Evolutionary conservation across 2,113 vertebrate species (phyloP), one percentile per base, ranked within the genome.

Genomic region (Aspiorhynchus laticeps): DNA sequence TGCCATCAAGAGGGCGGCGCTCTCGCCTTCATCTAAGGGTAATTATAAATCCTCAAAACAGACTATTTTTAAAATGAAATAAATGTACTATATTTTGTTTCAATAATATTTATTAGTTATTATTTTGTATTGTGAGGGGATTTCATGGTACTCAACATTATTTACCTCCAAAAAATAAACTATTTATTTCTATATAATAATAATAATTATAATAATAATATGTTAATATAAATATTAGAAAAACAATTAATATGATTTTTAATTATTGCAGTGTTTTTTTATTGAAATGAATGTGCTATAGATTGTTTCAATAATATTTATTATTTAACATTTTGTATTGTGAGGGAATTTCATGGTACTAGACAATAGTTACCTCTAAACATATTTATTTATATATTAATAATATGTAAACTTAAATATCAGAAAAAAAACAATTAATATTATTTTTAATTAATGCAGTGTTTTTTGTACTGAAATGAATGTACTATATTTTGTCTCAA

Each of bases 21-120:
- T 99, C 51, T 98, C 97, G 5, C 93, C 98, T 0, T 94, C 95
- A n/a, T 99, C 98, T 26, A 99, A 99, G 98, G 98, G 98, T 61
- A 10, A 61, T n/a, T 61, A 61, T 3, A n/a, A 24, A 61, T n/a
- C 24, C 21, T 61, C 56, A 56, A 2, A 56, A 56, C 17, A 21
- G 19, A 19, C 15, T 1, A 2, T 19, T 26, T 63, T 63, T 26
- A 5, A 0, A 61, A 26, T 63, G 11, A 2, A 28, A 15, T 15
- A 5, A 65, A 65, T 65, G 4, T 12, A 26, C 61, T 65, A 12
- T 26, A 12, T 63, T 67, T 17, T 24, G 53, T 56, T 56, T 24
- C 19, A 24, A 1, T 56, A 56, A 7, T 53, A 19, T 53, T 17
- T 53, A 53, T 53, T 53, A 53, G 15, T 53, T 56, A 4, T 7